phyloP scores from a whole-genome alignment of 1,140 invertebrate species.

The Sinonovacula constricta region DNA sequence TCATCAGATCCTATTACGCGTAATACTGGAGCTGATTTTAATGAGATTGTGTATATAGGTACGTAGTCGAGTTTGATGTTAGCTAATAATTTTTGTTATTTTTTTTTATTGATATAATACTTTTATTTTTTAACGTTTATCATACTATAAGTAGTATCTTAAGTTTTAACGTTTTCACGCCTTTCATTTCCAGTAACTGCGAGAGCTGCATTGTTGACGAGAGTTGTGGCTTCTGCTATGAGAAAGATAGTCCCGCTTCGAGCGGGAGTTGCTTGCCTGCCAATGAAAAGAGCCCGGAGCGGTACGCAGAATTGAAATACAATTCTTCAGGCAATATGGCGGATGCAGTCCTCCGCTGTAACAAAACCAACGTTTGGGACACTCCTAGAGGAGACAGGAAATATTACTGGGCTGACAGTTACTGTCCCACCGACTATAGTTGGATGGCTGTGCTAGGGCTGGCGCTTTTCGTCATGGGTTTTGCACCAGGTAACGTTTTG shows the following conservation, averaged over 20 bases:
- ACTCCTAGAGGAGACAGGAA: slow-evolving; percentile 8
- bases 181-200: slow-evolving; percentile 74
- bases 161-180: too few relatives aligned
- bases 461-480: slow-evolving; percentile 80
- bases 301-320: slow-evolving; percentile 46
- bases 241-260: slow-evolving; percentile 26
- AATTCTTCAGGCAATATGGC: slow-evolving; percentile 22
- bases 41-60: too few relatives aligned
- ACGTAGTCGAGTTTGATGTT: too few relatives aligned
- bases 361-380: slow-evolving; percentile 46
- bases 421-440: slow-evolving; percentile 80
- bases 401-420: slow-evolving; percentile 77
- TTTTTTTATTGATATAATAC: too few relatives aligned
- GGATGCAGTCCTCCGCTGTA: slow-evolving; percentile 53
- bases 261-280: slow-evolving; percentile 65
- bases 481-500: slow-evolving; percentile 79
- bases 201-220: slow-evolving; percentile 73
- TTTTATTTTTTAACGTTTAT: too few relatives aligned
- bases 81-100: too few relatives aligned
- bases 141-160: too few relatives aligned
- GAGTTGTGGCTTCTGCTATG: slow-evolving; percentile 80
- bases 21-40: too few relatives aligned
- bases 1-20: too few relatives aligned
- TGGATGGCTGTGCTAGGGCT: slow-evolving; percentile 81
- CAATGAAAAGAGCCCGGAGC: slow-evolving; percentile 57